Percentiles rank a stretch among this genome's conserved stretches.
These are phyloP conservation scores for Apomyelois bistriatella DNA, from an alignment of 2,888 invertebrate species.

Conservation along the genomic window DNA sequence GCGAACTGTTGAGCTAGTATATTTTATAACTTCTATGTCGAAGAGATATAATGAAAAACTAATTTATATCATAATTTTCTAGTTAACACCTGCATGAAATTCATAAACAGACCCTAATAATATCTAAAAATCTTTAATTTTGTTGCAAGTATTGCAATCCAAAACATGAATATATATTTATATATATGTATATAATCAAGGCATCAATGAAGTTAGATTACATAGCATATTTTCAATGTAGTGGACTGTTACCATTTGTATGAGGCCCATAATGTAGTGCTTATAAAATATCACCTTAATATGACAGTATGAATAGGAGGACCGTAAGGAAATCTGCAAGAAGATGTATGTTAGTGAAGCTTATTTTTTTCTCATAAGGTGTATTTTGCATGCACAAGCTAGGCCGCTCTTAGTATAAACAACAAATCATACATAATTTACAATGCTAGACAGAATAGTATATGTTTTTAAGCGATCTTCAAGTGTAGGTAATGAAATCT, in stretches of 20 bases:
- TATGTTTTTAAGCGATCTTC: slow-evolving; percentile 66
- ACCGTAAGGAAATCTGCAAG: slow-evolving; percentile 67
- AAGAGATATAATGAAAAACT: too few species aligned
- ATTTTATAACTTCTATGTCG: too few species aligned
- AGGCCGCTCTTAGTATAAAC: slow-evolving; percentile 60
- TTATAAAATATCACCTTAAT: slow-evolving; percentile 59
- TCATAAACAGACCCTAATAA: too few species aligned
- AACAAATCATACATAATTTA: slow-evolving; percentile 66
- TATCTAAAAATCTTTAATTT: too few species aligned
- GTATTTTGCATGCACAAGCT: slow-evolving; percentile 65
- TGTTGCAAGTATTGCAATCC: too few species aligned
- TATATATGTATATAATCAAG: neutral
- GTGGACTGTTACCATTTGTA: slow-evolving; percentile 47
- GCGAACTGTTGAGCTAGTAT: too few species aligned
- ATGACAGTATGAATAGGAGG: slow-evolving; percentile 69
- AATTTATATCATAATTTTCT: too few species aligned
- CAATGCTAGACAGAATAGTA: slow-evolving; percentile 64
- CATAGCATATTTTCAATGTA: slow-evolving; percentile 1
- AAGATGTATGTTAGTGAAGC: slow-evolving; percentile 70
- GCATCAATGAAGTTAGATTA: slow-evolving; percentile 11
- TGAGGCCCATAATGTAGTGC: slow-evolving; percentile 51
- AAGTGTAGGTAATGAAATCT: slow-evolving; percentile 67
- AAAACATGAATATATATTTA: neutral
- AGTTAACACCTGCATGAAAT: too few species aligned
- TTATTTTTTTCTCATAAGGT: slow-evolving; percentile 50